Evolutionary conservation across 2,797 vertebrate genomes (phyloP).

Genomic region (Mastacembelus armatus): DNA sequence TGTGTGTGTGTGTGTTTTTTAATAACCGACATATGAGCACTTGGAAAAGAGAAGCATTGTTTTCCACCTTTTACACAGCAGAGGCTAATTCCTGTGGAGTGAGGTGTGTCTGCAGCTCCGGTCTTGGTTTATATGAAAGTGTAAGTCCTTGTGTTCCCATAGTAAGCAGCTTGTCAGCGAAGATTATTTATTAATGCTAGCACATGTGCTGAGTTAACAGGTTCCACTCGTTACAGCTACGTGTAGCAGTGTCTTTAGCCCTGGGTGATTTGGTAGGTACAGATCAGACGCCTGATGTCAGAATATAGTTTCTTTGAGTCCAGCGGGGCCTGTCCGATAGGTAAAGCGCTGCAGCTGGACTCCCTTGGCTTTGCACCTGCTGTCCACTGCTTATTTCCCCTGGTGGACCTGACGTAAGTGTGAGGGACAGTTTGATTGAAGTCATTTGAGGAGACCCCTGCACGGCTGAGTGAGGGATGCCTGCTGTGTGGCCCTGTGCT

Average conservation of each 20-base stretch:
- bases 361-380: slow-evolving; percentile 73
- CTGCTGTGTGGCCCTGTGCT: slow-evolving; percentile 25
- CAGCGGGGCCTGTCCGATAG: slow-evolving; percentile 35
- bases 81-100: slow-evolving; percentile 47
- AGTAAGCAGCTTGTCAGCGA: slow-evolving; percentile 41
- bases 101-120: slow-evolving; percentile 66
- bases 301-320: slow-evolving; percentile 15
- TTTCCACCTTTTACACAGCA: slow-evolving; percentile 58
- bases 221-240: slow-evolving; percentile 76
- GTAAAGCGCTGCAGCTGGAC: slow-evolving; percentile 52
- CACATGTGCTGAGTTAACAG: slow-evolving; percentile 73
- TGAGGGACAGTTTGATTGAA: slow-evolving; percentile 53
- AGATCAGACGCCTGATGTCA: slow-evolving; percentile 50
- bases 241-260: slow-evolving; percentile 38
- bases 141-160: slow-evolving; percentile 57
- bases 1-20: slow-evolving; percentile 47
- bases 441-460: slow-evolving; percentile 40
- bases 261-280: slow-evolving; percentile 48
- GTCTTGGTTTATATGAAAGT: slow-evolving; percentile 53
- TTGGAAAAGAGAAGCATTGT: slow-evolving; percentile 67
- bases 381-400: slow-evolving; percentile 55
- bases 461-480: slow-evolving; percentile 36
- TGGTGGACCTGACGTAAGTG: slow-evolving; percentile 57
- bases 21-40: slow-evolving; percentile 65
- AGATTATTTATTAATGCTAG: slow-evolving; percentile 63